phyloP scores from a whole-genome alignment of 2,888 invertebrate species.

The Calephelis perditalis region DNA sequence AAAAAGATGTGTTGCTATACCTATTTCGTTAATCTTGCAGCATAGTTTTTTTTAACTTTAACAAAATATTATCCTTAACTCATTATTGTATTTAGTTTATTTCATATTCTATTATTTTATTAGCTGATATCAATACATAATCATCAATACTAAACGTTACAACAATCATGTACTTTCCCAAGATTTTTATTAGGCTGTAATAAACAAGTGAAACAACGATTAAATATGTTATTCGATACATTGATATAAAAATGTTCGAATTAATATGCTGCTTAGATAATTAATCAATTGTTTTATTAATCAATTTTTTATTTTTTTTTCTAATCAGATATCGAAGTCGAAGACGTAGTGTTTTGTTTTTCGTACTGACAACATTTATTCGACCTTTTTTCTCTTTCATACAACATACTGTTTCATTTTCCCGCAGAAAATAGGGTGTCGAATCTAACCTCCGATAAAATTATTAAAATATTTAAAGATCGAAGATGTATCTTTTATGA shows the following conservation, averaged over 20 bases:
- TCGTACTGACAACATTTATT: slow-evolving; percentile 55
- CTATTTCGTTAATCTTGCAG: neutral
- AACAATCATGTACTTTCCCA: too few species aligned
- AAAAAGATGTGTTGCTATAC: slow-evolving; percentile 23
- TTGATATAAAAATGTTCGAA: too few species aligned
- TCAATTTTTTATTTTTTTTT: too few species aligned
- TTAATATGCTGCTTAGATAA: slow-evolving; percentile 2
- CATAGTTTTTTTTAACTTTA: neutral
- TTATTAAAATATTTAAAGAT: slow-evolving; percentile 75
- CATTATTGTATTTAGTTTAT: too few species aligned
- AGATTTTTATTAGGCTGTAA: too few species aligned
- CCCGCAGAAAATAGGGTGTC: slow-evolving; percentile 80
- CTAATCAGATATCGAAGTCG: neutral
- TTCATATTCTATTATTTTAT: too few species aligned
- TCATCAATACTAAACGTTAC: too few species aligned
- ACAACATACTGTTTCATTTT: slow-evolving; percentile 70
- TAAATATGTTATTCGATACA: too few species aligned
- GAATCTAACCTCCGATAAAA: slow-evolving; percentile 77
- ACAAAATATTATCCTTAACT: too few species aligned
- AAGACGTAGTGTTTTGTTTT: slow-evolving; percentile 35
- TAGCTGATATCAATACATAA: too few species aligned
- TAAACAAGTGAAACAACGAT: too few species aligned
- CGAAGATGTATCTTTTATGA: slow-evolving; percentile 83
- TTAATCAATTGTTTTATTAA: too few species aligned
- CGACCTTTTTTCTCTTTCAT: slow-evolving; percentile 67